Conservation (phyloP, 1,140 invertebrate species). For the Zaprionus inermis region DNA sequence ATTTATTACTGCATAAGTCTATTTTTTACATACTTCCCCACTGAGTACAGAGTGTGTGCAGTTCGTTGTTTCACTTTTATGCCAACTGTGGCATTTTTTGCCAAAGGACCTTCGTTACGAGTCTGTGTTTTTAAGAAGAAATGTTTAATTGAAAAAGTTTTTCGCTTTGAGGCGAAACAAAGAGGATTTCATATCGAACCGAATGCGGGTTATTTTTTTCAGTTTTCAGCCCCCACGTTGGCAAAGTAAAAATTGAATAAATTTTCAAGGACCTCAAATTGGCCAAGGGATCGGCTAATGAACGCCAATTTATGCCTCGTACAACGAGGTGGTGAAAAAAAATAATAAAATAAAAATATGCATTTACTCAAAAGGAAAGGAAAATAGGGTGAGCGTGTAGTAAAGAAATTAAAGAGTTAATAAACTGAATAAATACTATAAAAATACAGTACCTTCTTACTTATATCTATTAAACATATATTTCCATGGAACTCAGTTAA, state of each 20-base stretch:
- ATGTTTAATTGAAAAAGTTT: conserved; percentile 79
- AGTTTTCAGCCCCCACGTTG: neutral
- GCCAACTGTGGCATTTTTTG: conserved; percentile 30
- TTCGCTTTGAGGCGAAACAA: conserved; percentile 64
- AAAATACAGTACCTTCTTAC: neutral
- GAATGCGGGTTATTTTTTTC: conserved; percentile 40
- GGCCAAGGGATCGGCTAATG: conserved; percentile 12
- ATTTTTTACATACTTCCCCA: too few relatives aligned
- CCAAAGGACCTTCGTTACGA: conserved; percentile 17
- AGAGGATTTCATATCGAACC: conserved; percentile 54
- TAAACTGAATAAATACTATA: too few relatives aligned
- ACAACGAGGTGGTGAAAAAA: conserved; percentile 11
- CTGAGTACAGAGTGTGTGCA: neutral
- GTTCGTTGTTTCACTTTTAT: neutral
- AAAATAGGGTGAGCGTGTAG: neutral
- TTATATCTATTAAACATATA: neutral
- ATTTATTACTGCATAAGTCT: too few relatives aligned
- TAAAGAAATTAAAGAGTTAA: neutral
- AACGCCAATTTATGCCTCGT: conserved; percentile 4
- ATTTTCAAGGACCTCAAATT: conserved; percentile 22
- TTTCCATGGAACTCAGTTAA: neutral
- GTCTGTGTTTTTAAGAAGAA: conserved; percentile 69
- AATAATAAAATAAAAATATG: too few relatives aligned
- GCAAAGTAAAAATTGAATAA: conserved; percentile 32
- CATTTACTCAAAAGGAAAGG: neutral